Conservation (phyloP, 2,113 vertebrate genomes). For the Entosphenus tridentatus region DNA sequence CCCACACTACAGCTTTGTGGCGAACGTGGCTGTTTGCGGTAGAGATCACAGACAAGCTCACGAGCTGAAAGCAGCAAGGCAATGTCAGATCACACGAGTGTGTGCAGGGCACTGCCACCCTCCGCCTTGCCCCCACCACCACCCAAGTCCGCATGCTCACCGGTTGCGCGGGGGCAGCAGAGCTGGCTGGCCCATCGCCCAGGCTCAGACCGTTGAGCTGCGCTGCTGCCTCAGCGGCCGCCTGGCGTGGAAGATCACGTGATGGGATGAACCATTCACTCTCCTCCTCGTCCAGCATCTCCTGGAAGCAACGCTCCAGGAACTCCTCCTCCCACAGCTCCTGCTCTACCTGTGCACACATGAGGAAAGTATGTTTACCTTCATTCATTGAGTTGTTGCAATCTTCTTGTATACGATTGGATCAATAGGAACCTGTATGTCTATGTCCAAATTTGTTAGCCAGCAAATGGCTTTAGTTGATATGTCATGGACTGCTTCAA, state of each 20-base stretch:
- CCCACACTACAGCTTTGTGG: no score
- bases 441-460: background rate
- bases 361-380: background rate
- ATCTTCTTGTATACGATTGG: background rate
- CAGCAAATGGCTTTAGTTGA: no score
- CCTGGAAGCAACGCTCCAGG: slow-evolving; percentile 86
- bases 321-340: slow-evolving; percentile 92
- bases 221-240: slow-evolving; percentile 61
- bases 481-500: no score
- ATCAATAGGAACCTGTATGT: background rate
- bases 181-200: slow-evolving; percentile 14
- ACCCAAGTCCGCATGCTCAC: background rate
- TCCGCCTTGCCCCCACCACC: background rate
- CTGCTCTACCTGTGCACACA: slow-evolving; percentile 51
- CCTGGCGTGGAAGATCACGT: slow-evolving; percentile 50
- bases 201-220: slow-evolving; percentile 59
- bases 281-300: slow-evolving; percentile 95
- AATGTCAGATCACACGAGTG: no score
- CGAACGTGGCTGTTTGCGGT: no score
- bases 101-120: no score
- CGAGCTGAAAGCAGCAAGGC: no score
- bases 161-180: background rate
- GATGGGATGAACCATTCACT: slow-evolving; percentile 93
- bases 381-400: background rate
- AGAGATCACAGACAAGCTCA: no score